Evolutionary conservation across 2,888 invertebrate genomes (phyloP).

Genomic region (Dimorphilus gyrociliatus): DNA sequence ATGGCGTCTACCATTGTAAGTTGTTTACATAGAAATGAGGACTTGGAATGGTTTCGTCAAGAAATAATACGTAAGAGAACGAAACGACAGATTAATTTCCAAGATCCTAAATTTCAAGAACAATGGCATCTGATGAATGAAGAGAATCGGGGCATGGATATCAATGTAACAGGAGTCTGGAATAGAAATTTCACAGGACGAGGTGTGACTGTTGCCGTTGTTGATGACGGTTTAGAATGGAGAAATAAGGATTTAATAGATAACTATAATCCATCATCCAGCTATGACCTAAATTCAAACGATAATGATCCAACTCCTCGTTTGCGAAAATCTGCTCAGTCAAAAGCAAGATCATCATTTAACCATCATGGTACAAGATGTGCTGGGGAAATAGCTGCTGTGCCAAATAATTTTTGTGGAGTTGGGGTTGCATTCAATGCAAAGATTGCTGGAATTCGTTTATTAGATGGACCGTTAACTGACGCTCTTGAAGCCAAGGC

Average conservation of each 20-base stretch:
- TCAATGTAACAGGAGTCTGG: constrained; percentile 33
- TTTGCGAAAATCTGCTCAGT: no score
- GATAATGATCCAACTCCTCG: constrained; percentile 31
- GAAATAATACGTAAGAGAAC: constrained; percentile 12
- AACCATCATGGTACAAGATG: constrained; percentile 38
- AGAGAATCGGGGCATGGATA: constrained; percentile 17
- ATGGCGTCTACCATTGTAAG: no score
- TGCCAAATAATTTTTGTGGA: constrained; percentile 34
- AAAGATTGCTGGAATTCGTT: constrained; percentile 28
- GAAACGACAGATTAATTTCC: constrained; percentile 12
- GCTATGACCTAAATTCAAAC: constrained; percentile 32
- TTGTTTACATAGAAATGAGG: no score
- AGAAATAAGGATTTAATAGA: constrained; percentile 23
- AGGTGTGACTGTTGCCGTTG: constrained; percentile 29
- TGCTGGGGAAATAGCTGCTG: constrained; percentile 38
- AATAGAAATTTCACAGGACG: constrained; percentile 20
- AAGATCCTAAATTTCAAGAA: constrained; percentile 20
- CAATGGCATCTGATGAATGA: constrained; percentile 34
- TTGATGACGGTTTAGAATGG: constrained; percentile 36
- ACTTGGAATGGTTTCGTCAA: constrained; percentile 19
- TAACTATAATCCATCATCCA: constrained; percentile 28
- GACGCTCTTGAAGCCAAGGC: constrained; percentile 36
- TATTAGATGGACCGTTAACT: constrained; percentile 38
- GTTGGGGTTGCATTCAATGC: constrained; percentile 37
- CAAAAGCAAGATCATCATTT: no score